Evolutionary conservation across 1,140 invertebrate species (phyloP).

Genomic region (Eriosoma lanigerum): DNA sequence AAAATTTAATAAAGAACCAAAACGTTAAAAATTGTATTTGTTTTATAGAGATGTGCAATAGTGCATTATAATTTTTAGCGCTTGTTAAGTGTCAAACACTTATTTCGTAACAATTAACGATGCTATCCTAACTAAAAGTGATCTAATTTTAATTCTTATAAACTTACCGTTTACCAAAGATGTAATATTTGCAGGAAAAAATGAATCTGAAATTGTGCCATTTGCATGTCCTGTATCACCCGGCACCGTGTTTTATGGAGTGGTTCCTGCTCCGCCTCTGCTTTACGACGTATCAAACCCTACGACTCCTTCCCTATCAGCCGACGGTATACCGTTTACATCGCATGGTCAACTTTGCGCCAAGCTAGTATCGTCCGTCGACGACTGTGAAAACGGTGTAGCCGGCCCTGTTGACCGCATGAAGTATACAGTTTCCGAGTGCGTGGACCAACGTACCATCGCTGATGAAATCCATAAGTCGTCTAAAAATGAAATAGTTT

Average conservation of each 20-base stretch:
- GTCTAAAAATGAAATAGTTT: neutral
- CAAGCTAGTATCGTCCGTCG: neutral
- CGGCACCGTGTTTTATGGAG: neutral
- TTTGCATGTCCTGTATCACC: neutral
- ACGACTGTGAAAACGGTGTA: neutral
- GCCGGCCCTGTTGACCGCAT: neutral
- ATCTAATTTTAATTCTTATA: too few species aligned
- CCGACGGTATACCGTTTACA: too few species aligned
- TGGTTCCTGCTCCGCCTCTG: neutral
- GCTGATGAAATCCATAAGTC: neutral
- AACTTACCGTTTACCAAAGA: neutral
- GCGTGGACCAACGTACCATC: neutral
- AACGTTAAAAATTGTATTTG: too few species aligned
- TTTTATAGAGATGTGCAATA: too few species aligned
- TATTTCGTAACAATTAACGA: too few species aligned
- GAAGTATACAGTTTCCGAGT: conserved; percentile 4
- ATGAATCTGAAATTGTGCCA: neutral
- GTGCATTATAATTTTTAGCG: too few species aligned
- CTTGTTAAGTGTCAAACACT: too few species aligned
- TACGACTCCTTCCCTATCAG: neutral
- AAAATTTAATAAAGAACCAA: too few species aligned
- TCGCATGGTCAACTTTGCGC: neutral
- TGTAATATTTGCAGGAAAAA: neutral
- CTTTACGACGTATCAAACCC: neutral
- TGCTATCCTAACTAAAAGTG: too few species aligned